Evolutionary conservation across 2,888 invertebrate species (phyloP), one percentile per base, ranked within the genome.

Genomic region (Lapara coniferarum): DNA sequence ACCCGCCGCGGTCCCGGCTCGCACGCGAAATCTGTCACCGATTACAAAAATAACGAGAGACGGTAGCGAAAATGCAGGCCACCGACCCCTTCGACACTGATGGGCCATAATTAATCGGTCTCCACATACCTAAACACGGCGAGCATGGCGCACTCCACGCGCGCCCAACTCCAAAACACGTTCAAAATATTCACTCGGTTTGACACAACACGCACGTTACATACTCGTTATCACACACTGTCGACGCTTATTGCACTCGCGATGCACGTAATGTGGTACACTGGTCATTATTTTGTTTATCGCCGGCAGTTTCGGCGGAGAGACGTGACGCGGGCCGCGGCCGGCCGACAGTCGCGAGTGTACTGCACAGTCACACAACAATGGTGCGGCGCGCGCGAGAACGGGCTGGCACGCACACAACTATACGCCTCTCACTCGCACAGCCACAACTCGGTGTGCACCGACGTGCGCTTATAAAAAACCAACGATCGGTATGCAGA

Each of bases 401-500:
- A 85, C 85, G 87, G 19, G 63, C 63, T 19, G 63, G 84, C 81
- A 74, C 83, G 84, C 88, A 75, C 90, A 89, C 89, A 88, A 89
- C 70, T 70, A 71, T 73, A 69, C 72, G 75, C 74, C 68, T 75
- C 77, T 74, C 83, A 82, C 90, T 80, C 89, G 84, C 89, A 87
- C 89, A 83, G 74, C 71, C 72, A 74, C 71, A 68, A 71, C 71
- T 72, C 72, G 73, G 77, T 85, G 89, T 89, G 89, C 89, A 90
- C 88, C 83, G 85, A 88, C 86, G 81, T 82, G 83, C 87, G 86
- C 85, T 87, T 91, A 91, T 91, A 93, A 93, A 93, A 93, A 93
- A 92, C 92, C 88, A 88, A 88, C 91, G 92, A 93, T 93, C 92
- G 93, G 93, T 93, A 93, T 93, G 93, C 93, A 93, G 93, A 93